Conservation (phyloP, 2,797 vertebrate species). For the Smutsia temminckii region DNA sequence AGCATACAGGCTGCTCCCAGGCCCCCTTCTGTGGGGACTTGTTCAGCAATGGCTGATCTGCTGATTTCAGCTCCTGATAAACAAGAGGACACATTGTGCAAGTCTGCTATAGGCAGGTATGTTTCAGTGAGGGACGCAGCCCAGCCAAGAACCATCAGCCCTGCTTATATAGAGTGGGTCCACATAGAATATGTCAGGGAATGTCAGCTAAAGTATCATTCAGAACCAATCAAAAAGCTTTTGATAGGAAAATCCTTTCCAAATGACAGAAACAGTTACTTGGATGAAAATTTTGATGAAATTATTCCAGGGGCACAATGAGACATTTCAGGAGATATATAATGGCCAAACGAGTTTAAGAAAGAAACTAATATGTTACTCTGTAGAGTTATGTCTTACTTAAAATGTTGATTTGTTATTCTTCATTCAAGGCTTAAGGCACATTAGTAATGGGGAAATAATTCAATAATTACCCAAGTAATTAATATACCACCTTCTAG, state of each 20-base stretch:
- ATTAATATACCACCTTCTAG: not conserved
- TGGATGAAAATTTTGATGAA: not conserved
- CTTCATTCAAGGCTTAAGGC: not conserved
- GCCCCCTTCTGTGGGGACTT: not conserved
- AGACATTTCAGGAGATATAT: not conserved
- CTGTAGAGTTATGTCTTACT: not conserved
- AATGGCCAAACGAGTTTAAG: not conserved
- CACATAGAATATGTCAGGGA: not conserved
- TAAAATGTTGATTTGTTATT: not conserved
- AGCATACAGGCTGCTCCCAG: too few species aligned
- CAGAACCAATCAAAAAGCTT: not conserved
- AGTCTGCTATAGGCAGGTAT: not conserved
- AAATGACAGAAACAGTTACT: not conserved
- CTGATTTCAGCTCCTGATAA: not conserved
- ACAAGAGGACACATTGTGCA: not conserved
- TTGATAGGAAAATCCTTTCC: not conserved
- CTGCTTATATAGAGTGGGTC: not conserved
- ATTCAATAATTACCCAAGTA: conserved; percentile 1
- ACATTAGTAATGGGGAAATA: not conserved
- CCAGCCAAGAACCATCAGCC: not conserved
- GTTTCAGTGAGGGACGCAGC: not conserved
- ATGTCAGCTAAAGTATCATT: not conserved
- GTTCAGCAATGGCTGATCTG: not conserved
- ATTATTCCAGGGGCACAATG: not conserved
- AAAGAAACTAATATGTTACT: not conserved